phyloP scores from a whole-genome alignment of 2,888 invertebrate species.

The Drosophila pseudotakahashii region DNA sequence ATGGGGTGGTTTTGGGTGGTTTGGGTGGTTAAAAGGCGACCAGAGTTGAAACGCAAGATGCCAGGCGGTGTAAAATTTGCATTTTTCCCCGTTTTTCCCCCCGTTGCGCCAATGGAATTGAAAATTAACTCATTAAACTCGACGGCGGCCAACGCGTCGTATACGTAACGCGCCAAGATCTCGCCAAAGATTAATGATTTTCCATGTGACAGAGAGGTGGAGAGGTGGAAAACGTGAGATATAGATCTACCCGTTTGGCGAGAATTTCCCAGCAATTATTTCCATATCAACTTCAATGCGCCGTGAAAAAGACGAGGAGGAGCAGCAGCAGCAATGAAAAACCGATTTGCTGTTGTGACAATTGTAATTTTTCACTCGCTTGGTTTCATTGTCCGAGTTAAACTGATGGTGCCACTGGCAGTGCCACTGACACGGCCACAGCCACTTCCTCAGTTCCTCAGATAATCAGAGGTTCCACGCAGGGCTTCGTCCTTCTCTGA shows the following conservation, averaged over 20 bases:
- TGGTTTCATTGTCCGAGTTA: conserved; percentile 61
- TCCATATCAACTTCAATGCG: conserved; percentile 70
- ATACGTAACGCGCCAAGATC: conserved; percentile 53
- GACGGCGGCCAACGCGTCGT: conserved; percentile 42
- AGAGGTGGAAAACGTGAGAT: conserved; percentile 2
- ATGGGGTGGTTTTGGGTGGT: conserved; percentile 1
- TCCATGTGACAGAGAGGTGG: conserved; percentile 1
- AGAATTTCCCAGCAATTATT: conserved; percentile 78
- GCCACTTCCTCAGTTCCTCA: conserved; percentile 10
- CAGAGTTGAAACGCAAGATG: conserved; percentile 36
- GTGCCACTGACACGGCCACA: conserved; percentile 5
- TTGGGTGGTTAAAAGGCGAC: background rate
- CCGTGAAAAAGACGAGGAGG: conserved; percentile 56
- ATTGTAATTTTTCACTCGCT: conserved; percentile 79
- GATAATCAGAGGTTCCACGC: conserved; percentile 33
- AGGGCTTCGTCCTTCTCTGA: conserved; percentile 24
- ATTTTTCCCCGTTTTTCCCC: conserved; percentile 47
- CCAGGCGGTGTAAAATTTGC: conserved; percentile 58
- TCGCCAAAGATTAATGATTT: conserved; percentile 62
- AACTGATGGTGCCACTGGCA: conserved; percentile 24
- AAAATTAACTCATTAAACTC: conserved; percentile 79
- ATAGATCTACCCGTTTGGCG: conserved; percentile 21
- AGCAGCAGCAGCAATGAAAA: conserved; percentile 59
- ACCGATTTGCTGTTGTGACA: conserved; percentile 78
- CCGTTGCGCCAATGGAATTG: conserved; percentile 67